These are phyloP conservation scores for Forbesichthys agassizii DNA, from an alignment of 2,113 vertebrate genomes.

Conservation along the genomic window DNA sequence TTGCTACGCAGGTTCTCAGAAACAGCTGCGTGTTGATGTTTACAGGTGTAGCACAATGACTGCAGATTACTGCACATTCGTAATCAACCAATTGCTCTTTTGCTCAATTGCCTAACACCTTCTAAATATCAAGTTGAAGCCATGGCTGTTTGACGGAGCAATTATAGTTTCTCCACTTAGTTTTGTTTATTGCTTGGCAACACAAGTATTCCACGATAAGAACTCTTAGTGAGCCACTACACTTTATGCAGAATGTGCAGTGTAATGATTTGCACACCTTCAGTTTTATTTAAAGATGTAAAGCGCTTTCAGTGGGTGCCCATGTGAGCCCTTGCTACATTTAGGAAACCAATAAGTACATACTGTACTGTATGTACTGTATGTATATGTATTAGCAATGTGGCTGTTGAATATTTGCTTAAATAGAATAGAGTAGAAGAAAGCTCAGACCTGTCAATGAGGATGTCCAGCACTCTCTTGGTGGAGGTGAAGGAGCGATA, in stretches of 20 bases:
- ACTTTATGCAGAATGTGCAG: no score
- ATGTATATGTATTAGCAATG: no score
- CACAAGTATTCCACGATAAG: not conserved
- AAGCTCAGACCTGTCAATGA: constrained; percentile 79
- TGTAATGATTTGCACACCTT: no score
- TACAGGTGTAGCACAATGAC: not conserved
- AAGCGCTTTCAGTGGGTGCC: no score
- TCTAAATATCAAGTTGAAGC: constrained; percentile 3
- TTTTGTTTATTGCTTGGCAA: no score
- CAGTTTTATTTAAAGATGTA: no score
- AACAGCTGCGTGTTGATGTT: not conserved
- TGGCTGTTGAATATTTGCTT: not conserved
- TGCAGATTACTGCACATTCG: not conserved
- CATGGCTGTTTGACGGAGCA: not conserved
- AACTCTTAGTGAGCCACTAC: not conserved
- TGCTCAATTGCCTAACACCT: constrained; percentile 7
- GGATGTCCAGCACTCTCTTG: constrained; percentile 75
- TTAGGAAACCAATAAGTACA: no score
- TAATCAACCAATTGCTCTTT: not conserved
- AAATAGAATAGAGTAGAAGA: not conserved
- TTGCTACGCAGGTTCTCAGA: not conserved
- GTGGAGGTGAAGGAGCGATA: constrained; percentile 85
- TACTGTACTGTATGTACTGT: no score
- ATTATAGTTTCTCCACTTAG: no score
- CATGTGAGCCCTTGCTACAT: no score